These are phyloP conservation scores for Tursiops truncatus DNA, from an alignment of 2,113 vertebrate genomes.

Conservation along the genomic window DNA sequence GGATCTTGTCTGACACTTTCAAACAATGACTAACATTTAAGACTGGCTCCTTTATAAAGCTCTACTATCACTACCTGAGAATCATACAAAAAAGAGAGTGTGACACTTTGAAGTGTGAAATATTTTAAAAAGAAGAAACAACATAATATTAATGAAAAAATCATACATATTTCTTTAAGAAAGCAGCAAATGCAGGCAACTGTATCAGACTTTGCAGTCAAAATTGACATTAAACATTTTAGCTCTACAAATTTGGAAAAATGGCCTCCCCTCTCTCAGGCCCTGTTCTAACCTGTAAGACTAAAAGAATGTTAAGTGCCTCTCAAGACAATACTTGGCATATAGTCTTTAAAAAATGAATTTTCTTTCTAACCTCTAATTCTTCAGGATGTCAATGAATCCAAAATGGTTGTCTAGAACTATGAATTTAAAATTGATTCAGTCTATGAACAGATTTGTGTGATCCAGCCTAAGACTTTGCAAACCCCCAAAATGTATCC, in stretches of 20 bases:
- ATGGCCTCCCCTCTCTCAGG: neutral
- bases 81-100: neutral
- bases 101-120: neutral
- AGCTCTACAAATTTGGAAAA: neutral
- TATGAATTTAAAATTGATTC: neutral
- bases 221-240: neutral
- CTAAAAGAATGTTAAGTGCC: neutral
- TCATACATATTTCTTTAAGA: neutral
- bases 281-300: neutral
- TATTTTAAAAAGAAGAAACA: neutral
- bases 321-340: neutral
- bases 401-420: neutral
- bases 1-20: neutral
- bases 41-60: neutral
- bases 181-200: neutral
- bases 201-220: neutral
- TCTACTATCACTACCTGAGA: neutral
- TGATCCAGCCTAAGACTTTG: neutral
- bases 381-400: neutral
- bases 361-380: neutral
- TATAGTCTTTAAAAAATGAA: neutral
- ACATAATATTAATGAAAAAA: neutral
- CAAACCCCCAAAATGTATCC: neutral
- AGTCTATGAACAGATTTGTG: neutral
- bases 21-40: neutral